These are phyloP conservation scores for Eidolon helvum DNA, from an alignment of 2,113 vertebrate genomes.

Conservation along the genomic window DNA sequence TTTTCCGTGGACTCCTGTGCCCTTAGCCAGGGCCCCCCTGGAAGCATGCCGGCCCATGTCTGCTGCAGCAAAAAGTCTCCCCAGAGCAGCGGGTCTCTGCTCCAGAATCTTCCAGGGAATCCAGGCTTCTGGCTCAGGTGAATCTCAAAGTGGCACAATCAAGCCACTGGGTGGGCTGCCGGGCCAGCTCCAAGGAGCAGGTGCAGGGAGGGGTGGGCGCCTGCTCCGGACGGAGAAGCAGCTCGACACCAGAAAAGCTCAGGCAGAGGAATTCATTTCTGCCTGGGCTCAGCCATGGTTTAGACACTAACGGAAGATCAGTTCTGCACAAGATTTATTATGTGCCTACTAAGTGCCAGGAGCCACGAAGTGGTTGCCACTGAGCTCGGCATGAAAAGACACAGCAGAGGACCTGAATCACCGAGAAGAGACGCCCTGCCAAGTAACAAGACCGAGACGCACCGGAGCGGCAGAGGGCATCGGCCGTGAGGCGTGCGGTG, in stretches of 20 bases:
- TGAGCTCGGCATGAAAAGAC: background rate
- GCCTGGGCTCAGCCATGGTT: background rate
- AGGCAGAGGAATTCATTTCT: background rate
- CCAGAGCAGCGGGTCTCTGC: background rate
- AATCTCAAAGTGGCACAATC: background rate
- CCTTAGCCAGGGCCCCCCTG: background rate
- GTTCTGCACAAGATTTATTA: background rate
- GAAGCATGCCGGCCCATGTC: background rate
- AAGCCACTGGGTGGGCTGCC: background rate
- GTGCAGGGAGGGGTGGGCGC: background rate
- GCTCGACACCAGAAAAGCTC: background rate
- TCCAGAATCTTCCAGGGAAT: background rate
- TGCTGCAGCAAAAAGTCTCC: background rate
- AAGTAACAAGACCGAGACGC: background rate
- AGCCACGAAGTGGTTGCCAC: background rate
- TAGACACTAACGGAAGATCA: background rate
- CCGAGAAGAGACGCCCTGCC: background rate
- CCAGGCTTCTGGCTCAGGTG: background rate
- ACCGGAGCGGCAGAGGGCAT: too few species aligned
- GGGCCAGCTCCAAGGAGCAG: background rate
- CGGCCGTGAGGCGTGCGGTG: accelerated
- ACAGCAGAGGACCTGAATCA: background rate
- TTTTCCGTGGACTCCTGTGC: background rate
- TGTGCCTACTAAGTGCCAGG: background rate
- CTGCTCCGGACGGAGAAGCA: background rate